Base-by-base conservation (phyloP, 2,797 vertebrate species). In the Sorex maritimensis region DNA sequence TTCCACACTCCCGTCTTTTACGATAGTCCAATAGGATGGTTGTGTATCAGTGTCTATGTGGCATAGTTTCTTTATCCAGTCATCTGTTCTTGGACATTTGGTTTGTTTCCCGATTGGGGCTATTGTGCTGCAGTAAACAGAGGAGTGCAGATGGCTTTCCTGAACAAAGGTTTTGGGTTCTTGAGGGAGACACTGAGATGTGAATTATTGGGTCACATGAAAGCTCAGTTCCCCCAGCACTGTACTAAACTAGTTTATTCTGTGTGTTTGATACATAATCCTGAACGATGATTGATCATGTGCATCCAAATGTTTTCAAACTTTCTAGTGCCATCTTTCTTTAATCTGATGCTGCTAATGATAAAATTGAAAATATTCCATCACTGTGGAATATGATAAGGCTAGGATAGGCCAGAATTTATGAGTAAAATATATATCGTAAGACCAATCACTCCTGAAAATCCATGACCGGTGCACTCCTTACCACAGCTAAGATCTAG, bases 331-430 rank as follows among this genome's bases (percentile, higher is more conserved):
- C 58, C 90, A 4, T 87, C 78, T 84, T 88, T 95, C 67, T 72
- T 86, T 92, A 41, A 67, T n/a, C 68, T 95, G 75, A 61, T 90
- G 34, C 81, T 89, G 88, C 89, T 86, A 30, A 74, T 85, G 52
- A 81, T 74, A 95, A 91, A 87, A 91, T 38, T 83, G 63, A 68
- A 92, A 92, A 92, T 63, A 79, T 86, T 93, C 34, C 69, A 88
- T 94, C 87, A 78, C 13, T 21, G 38, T 94, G 58, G 38, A 79
- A 61, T 84, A 83, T 52, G 41, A 68, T n/a, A 23, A 63, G 65
- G 6, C 21, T 87, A 58, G 63, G 91, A 72, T 81, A n/a, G 90
- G 44, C 86, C 81, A 94, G 67, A 84, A 74, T 69, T 24, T 28
- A 28, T 81, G 34, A 87, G 69, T 86, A 61, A 55, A 94, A 80